A percentile compares a stretch with the other conserved stretches of the same genome.
phyloP scores from a whole-genome alignment of 1,140 invertebrate genomes.

The Planococcus citri region DNA sequence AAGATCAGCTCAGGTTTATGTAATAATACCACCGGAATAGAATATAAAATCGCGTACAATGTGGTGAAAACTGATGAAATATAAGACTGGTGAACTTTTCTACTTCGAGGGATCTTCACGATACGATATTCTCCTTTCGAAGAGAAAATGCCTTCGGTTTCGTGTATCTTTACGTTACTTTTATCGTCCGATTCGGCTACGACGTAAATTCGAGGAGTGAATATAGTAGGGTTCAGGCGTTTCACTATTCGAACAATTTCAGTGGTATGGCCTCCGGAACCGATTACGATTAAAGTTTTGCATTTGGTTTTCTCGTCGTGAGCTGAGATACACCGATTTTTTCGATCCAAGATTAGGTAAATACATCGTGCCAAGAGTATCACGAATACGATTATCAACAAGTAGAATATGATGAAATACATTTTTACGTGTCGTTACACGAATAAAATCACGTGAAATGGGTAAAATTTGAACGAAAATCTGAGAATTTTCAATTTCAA shows the following conservation, averaged over 20 bases:
- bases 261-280: slow-evolving; percentile 69
- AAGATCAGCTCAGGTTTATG: slow-evolving; percentile 64
- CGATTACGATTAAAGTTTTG: slow-evolving; percentile 43
- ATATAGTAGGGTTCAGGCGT: slow-evolving; percentile 44
- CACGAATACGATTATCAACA: neutral
- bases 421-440: too few species aligned
- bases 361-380: neutral
- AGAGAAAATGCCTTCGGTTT: neutral
- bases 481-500: too few species aligned
- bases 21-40: slow-evolving; percentile 54
- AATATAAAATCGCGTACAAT: slow-evolving; percentile 49
- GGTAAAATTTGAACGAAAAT: too few species aligned
- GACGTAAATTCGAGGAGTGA: slow-evolving; percentile 60
- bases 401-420: neutral
- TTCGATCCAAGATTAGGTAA: neutral
- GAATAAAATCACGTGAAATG: too few species aligned
- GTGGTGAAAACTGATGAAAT: slow-evolving; percentile 65
- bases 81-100: slow-evolving; percentile 79
- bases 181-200: slow-evolving; percentile 63
- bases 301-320: slow-evolving; percentile 10
- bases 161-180: slow-evolving; percentile 48
- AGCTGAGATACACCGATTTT: neutral
- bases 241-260: slow-evolving; percentile 69
- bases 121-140: slow-evolving; percentile 31
- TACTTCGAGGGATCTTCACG: slow-evolving; percentile 59